Evolutionary conservation across 2,888 invertebrate species (phyloP).

Genomic region (Rhorus exstirpatorius): DNA sequence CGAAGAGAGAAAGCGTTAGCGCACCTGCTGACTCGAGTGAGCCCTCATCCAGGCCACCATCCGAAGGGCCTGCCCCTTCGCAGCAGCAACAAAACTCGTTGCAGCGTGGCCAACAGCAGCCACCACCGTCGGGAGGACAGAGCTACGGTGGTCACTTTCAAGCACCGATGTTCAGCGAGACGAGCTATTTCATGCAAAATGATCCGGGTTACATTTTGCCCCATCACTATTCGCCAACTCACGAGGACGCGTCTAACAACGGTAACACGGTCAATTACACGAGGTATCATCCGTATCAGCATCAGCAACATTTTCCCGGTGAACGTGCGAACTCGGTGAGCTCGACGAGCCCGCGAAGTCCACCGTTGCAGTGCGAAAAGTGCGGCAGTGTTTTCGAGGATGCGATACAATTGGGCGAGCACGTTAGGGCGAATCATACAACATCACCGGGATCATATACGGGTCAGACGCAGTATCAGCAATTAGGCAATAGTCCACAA

Average conservation of each 20-base stretch:
- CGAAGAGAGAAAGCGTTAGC: conserved; percentile 86
- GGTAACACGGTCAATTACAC: conserved; percentile 82
- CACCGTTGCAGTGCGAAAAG: conserved; percentile 92
- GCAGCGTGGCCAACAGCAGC: conserved; percentile 73
- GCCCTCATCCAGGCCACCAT: conserved; percentile 87
- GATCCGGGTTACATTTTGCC: conserved; percentile 82
- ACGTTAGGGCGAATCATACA: conserved; percentile 90
- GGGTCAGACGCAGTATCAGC: conserved; percentile 78
- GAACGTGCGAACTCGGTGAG: conserved; percentile 83
- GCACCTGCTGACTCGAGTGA: conserved; percentile 93
- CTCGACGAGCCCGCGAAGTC: conserved; percentile 90
- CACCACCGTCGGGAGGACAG: conserved; percentile 63
- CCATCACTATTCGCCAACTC: conserved; percentile 86
- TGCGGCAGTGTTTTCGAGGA: conserved; percentile 94
- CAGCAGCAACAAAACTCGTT: conserved; percentile 85
- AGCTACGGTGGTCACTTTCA: conserved; percentile 77
- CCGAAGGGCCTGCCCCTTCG: conserved; percentile 87
- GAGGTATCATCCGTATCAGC: conserved; percentile 85
- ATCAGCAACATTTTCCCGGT: conserved; percentile 86
- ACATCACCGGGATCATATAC: conserved; percentile 82
- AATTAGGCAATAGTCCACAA: conserved; percentile 81
- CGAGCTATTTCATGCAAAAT: conserved; percentile 81
- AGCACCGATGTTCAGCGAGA: conserved; percentile 79
- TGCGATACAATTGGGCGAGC: conserved; percentile 91
- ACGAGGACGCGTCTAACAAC: conserved; percentile 87